phyloP scores from a whole-genome alignment of 1,140 invertebrate species.

The Centruroides vittatus region DNA sequence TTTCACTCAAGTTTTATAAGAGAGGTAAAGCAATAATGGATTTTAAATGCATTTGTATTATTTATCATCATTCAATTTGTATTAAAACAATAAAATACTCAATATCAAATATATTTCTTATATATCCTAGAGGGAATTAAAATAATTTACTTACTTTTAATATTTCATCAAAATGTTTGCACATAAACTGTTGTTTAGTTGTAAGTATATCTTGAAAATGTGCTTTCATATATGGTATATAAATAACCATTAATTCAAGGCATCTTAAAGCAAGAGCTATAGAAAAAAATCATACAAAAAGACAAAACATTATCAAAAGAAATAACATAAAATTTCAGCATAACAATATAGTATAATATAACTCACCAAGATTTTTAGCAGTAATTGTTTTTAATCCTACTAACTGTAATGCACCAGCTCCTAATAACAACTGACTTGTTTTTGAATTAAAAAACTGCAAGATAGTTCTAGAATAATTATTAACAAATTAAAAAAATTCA shows the following conservation, averaged over 20 bases:
- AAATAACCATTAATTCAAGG: slow-evolving; percentile 47
- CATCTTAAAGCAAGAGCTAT: slow-evolving; percentile 71
- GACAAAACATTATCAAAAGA: slow-evolving; percentile 1
- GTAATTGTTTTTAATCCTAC: slow-evolving; percentile 94
- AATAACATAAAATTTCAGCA: neutral
- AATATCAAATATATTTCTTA: too few relatives aligned
- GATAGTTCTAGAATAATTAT: neutral
- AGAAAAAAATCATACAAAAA: slow-evolving; percentile 14
- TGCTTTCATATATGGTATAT: slow-evolving; percentile 34
- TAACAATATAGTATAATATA: slow-evolving; percentile 1
- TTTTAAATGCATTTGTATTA: too few relatives aligned
- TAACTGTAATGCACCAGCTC: slow-evolving; percentile 84
- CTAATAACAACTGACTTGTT: slow-evolving; percentile 84
- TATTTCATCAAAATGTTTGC: slow-evolving; percentile 39
- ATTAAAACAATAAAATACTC: too few relatives aligned
- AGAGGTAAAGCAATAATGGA: too few relatives aligned
- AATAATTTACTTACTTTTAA: slow-evolving; percentile 23
- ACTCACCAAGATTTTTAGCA: slow-evolving; percentile 61
- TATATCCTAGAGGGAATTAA: too few relatives aligned
- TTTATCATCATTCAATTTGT: too few relatives aligned
- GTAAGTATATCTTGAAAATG: slow-evolving; percentile 34
- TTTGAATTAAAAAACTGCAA: slow-evolving; percentile 75
- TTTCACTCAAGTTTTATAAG: too few relatives aligned
- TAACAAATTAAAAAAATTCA: too few relatives aligned
- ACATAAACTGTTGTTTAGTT: slow-evolving; percentile 28